Conservation (phyloP, 2,797 vertebrate genomes). For the Corythornis leucogaster region DNA sequence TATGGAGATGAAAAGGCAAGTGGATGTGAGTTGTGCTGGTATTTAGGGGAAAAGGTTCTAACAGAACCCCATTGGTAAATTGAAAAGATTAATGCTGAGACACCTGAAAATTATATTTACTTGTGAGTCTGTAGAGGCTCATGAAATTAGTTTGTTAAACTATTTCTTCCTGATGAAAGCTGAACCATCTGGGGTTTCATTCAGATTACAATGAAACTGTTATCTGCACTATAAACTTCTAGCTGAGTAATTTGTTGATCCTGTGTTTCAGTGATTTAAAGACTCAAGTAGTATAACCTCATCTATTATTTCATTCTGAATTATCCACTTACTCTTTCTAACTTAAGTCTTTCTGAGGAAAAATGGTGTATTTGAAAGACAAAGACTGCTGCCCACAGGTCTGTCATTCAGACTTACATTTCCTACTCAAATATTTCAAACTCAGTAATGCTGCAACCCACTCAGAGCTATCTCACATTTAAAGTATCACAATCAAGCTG, state of each 20-base stretch:
- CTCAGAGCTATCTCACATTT: conserved; percentile 4
- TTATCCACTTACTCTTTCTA: conserved; percentile 1
- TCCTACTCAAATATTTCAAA: neutral
- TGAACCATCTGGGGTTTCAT: neutral
- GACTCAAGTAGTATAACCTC: conserved; percentile 18
- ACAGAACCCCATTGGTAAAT: neutral
- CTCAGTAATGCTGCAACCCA: neutral
- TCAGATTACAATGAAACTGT: neutral
- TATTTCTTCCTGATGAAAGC: neutral
- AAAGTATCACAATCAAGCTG: conserved; percentile 18
- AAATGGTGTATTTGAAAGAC: conserved; percentile 26
- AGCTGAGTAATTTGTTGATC: neutral
- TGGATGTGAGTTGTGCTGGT: neutral
- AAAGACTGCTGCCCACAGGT: neutral
- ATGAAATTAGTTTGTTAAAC: neutral
- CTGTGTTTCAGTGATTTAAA: conserved; percentile 44
- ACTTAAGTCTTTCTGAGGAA: neutral
- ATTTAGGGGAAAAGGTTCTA: neutral
- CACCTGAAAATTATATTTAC: conserved; percentile 9
- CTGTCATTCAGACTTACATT: neutral
- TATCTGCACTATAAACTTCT: neutral
- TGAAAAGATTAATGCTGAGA: neutral
- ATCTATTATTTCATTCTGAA: conserved; percentile 32
- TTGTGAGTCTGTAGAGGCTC: neutral
- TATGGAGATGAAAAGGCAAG: neutral